These are phyloP conservation scores for Takifugu ocellatus DNA, from an alignment of 2,797 vertebrate genomes.

Conservation along the genomic window DNA sequence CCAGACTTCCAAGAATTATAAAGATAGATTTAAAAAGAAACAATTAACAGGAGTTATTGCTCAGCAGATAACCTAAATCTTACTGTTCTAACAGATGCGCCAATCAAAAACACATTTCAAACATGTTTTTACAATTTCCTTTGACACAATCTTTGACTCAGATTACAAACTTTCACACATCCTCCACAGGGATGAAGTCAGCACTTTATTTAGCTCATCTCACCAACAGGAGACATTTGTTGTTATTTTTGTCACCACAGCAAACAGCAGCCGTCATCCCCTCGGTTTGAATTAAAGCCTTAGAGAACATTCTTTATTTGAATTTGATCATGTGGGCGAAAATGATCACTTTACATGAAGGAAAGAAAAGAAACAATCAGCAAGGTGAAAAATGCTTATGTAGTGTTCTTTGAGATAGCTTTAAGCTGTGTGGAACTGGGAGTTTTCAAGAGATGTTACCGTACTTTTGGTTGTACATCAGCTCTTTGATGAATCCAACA, in stretches of 20 bases:
- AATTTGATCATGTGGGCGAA: constrained; percentile 12
- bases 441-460: constrained; percentile 17
- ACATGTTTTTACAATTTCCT: constrained; percentile 36
- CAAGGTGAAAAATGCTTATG: constrained; percentile 6
- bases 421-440: constrained; percentile 11
- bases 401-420: constrained; percentile 12
- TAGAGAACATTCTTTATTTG: constrained; percentile 19
- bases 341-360: constrained; percentile 18
- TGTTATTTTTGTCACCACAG: constrained; percentile 15
- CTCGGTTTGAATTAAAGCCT: constrained; percentile 21
- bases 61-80: no score
- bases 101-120: not conserved
- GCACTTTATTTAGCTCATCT: constrained; percentile 23
- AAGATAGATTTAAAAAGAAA: no score
- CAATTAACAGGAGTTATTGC: no score
- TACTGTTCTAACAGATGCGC: no score
- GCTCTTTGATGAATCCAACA: constrained; percentile 8
- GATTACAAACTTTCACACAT: constrained; percentile 61
- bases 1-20: no score
- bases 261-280: constrained; percentile 15
- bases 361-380: not conserved
- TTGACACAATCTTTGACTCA: constrained; percentile 48
- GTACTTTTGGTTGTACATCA: constrained; percentile 9
- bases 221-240: constrained; percentile 19
- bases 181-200: constrained; percentile 29